Evolutionary conservation across 2,888 invertebrate genomes (phyloP).

Genomic region (Odontomyia ornata): DNA sequence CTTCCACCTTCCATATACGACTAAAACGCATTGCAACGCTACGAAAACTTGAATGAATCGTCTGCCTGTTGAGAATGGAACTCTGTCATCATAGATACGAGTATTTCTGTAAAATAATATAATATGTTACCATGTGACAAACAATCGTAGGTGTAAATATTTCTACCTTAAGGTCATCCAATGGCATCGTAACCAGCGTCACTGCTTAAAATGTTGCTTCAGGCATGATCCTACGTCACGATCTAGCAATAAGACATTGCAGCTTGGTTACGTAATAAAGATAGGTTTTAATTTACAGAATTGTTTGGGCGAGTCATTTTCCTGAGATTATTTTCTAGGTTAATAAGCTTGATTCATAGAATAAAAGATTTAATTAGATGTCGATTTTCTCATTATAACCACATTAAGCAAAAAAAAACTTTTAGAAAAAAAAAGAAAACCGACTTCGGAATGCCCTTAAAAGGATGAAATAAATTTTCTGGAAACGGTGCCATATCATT

Average conservation of each 20-base stretch:
- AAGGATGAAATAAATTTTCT: too few relatives aligned
- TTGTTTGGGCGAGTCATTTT: not conserved
- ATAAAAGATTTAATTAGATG: too few relatives aligned
- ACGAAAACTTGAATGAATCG: constrained; percentile 12
- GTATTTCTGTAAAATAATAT: not conserved
- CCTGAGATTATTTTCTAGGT: not conserved
- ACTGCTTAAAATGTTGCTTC: not conserved
- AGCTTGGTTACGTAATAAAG: not conserved
- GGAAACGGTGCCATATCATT: too few relatives aligned
- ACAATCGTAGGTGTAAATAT: constrained; percentile 9
- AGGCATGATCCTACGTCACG: constrained; percentile 11
- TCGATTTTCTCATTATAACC: too few relatives aligned
- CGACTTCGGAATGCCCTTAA: too few relatives aligned
- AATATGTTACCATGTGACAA: not conserved
- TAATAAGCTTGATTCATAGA: not conserved
- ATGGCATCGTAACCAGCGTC: not conserved
- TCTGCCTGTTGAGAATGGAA: not conserved
- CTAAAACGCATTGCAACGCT: not conserved
- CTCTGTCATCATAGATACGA: not conserved
- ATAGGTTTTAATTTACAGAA: not conserved
- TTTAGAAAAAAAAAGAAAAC: too few relatives aligned
- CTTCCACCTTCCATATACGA: constrained; percentile 29
- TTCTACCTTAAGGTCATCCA: constrained; percentile 8
- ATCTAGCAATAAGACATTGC: not conserved
- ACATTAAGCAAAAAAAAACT: too few relatives aligned